phyloP scores from a whole-genome alignment of 2,113 vertebrate species.

The Fulmarus glacialis region DNA sequence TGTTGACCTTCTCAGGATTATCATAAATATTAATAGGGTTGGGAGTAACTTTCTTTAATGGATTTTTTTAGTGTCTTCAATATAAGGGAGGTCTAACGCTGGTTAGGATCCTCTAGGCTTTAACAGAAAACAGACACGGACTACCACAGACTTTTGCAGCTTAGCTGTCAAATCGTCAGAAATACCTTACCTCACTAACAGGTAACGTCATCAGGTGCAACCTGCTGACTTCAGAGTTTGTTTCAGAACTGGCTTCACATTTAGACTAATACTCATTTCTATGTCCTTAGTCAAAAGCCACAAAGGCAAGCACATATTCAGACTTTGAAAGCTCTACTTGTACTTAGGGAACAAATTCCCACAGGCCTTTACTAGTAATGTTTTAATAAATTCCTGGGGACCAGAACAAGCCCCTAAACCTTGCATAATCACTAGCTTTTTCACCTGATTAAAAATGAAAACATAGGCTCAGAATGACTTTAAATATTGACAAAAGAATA shows the following conservation, averaged over 20 bases:
- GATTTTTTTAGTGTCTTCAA: neutral
- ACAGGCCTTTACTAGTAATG: neutral
- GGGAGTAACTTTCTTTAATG: neutral
- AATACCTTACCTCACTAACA: neutral
- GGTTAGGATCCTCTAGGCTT: neutral
- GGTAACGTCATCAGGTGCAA: neutral
- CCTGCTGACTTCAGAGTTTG: neutral
- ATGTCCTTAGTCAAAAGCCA: neutral
- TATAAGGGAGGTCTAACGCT: neutral
- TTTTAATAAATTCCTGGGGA: neutral
- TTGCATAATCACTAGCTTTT: neutral
- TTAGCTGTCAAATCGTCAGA: neutral
- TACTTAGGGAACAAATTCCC: neutral
- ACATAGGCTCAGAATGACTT: neutral
- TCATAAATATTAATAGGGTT: neutral
- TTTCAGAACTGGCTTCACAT: neutral
- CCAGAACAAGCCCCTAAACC: neutral
- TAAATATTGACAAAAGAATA: neutral
- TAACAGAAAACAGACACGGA: neutral
- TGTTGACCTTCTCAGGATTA: neutral
- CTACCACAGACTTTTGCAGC: neutral
- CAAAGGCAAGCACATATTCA: neutral
- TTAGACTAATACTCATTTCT: neutral
- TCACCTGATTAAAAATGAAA: neutral
- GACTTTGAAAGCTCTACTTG: neutral